Percentiles rank a stretch among this genome's conserved stretches.
Conservation (phyloP, 2,113 vertebrate genomes). For the Hydrochoerus hydrochaeris region DNA sequence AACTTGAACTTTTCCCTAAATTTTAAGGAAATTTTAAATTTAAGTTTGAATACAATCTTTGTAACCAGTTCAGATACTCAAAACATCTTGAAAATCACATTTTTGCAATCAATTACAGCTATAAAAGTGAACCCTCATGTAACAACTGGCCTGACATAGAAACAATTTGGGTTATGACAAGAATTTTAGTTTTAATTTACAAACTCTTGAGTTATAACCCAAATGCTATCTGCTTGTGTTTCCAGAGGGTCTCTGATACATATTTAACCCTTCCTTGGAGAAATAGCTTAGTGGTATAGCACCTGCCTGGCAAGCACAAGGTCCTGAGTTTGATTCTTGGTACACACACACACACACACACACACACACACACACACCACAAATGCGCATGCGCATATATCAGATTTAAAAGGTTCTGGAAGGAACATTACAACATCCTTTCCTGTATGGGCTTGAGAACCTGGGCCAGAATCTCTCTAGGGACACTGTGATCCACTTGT, state of each 20-base stretch:
- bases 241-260: background rate
- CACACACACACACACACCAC: no score
- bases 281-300: no score
- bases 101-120: background rate
- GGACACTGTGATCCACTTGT: background rate
- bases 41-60: background rate
- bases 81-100: background rate
- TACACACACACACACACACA: no score
- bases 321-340: no score
- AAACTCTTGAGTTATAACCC: background rate
- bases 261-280: background rate
- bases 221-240: background rate
- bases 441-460: background rate
- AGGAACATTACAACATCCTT: background rate
- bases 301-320: no score
- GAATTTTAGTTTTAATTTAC: background rate
- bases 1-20: background rate
- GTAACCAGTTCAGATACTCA: background rate
- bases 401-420: background rate
- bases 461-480: background rate
- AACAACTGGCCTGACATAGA: background rate
- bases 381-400: no score
- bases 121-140: background rate
- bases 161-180: background rate
- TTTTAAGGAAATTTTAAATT: background rate